Evolutionary conservation across 30 jellyfish, hydroid and myxozoan species (phyloP).

Genomic region (Turritopsis rubra): DNA sequence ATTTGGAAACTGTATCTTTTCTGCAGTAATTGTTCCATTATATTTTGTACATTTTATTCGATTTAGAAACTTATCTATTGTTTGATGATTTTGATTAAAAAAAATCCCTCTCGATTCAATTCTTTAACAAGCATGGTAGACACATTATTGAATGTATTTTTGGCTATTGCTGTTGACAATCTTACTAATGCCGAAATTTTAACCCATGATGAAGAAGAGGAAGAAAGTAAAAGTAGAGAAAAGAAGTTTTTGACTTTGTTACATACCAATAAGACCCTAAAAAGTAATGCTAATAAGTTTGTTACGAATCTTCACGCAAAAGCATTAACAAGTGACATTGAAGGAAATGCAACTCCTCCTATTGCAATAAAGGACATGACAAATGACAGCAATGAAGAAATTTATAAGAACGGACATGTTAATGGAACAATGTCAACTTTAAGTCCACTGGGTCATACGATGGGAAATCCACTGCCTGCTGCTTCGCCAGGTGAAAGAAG

Average conservation of each 20-base stretch:
- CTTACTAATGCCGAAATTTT: conserved; percentile 89
- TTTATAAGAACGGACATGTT: background rate
- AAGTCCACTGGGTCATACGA: background rate
- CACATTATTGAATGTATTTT: conserved; percentile 76
- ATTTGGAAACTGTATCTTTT: conserved; percentile 94
- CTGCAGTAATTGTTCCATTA: too few relatives aligned
- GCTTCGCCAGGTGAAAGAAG: background rate
- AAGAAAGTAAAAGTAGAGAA: conserved; percentile 31
- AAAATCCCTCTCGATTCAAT: background rate
- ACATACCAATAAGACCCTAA: background rate
- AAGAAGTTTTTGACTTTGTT: conserved; percentile 41
- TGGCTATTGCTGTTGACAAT: conserved; percentile 97
- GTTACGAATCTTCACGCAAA: conserved; percentile 49
- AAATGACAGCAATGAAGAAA: background rate
- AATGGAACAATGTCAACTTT: background rate
- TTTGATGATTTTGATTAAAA: background rate
- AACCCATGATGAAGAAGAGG: conserved; percentile 93
- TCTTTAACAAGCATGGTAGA: conserved; percentile 21
- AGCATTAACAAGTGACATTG: background rate
- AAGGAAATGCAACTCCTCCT: background rate
- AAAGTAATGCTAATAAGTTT: conserved; percentile 44
- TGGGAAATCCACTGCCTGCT: background rate
- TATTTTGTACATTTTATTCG: too few relatives aligned
- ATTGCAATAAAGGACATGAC: background rate
- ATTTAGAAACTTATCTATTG: too few relatives aligned